phyloP scores from a whole-genome alignment of 2,113 vertebrate species.

The Channa argus region DNA sequence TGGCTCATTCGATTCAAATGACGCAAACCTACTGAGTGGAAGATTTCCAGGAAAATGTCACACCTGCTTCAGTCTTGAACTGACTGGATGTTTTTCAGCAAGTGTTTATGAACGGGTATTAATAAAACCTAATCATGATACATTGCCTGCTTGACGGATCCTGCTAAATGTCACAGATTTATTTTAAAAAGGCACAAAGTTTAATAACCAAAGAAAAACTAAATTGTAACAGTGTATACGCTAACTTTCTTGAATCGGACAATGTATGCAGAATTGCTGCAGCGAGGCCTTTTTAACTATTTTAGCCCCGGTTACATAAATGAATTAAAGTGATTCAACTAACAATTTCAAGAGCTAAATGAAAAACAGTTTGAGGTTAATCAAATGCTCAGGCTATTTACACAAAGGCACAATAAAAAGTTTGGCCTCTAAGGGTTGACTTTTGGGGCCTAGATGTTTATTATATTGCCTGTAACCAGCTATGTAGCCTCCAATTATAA shows the following conservation, averaged over 20 bases:
- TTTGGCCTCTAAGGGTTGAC: constrained; percentile 20
- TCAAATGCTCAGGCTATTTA: too few species aligned
- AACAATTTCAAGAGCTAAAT: constrained; percentile 21
- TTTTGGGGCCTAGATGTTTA: constrained; percentile 28
- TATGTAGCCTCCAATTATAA: constrained; percentile 14
- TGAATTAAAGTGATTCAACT: constrained; percentile 24
- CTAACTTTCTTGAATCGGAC: constrained; percentile 18
- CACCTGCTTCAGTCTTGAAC: constrained; percentile 30
- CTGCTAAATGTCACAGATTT: not conserved
- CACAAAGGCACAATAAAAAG: constrained; percentile 14
- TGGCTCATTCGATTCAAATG: constrained; percentile 44
- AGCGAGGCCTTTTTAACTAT: constrained; percentile 41
- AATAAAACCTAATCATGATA: constrained; percentile 16
- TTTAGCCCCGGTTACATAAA: constrained; percentile 43
- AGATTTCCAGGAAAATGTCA: constrained; percentile 49
- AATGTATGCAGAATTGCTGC: constrained; percentile 3
- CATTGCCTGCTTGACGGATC: not conserved
- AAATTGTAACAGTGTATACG: not conserved
- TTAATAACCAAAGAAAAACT: constrained; percentile 5
- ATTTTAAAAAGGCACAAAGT: not conserved
- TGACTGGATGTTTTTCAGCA: constrained; percentile 40
- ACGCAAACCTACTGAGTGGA: constrained; percentile 42
- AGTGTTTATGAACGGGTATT: constrained; percentile 25
- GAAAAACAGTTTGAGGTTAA: constrained; percentile 26
- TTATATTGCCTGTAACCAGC: constrained; percentile 11